phyloP scores from a whole-genome alignment of 2,888 invertebrate species.

The Fragum whitleyi region DNA sequence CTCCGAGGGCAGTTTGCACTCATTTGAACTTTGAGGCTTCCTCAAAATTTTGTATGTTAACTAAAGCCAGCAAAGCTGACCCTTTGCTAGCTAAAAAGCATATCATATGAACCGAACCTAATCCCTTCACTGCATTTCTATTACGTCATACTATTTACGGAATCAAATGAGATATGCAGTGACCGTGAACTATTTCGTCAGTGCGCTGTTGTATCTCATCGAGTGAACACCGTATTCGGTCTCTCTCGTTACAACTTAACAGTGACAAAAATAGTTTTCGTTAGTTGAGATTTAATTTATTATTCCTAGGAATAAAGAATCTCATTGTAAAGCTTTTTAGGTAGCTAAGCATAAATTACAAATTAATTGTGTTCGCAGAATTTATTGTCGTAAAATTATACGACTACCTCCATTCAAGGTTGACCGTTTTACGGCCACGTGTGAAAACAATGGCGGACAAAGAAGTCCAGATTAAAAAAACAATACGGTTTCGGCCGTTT shows the following conservation, averaged over 20 bases:
- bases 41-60: too few species aligned
- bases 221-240: slow-evolving; percentile 14
- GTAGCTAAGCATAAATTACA: slow-evolving; percentile 11
- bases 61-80: too few species aligned
- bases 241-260: slow-evolving; percentile 10
- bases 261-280: slow-evolving; percentile 17
- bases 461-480: slow-evolving; percentile 25
- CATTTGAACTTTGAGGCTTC: too few species aligned
- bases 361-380: not conserved
- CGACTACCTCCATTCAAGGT: slow-evolving; percentile 5
- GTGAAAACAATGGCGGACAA: slow-evolving; percentile 26
- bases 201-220: slow-evolving; percentile 30
- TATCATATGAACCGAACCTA: too few species aligned
- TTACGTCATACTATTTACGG: slow-evolving; percentile 36
- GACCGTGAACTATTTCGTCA: slow-evolving; percentile 28
- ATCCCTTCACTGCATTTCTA: not conserved
- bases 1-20: too few species aligned
- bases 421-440: not conserved
- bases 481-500: slow-evolving; percentile 26
- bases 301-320: slow-evolving; percentile 30
- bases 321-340: slow-evolving; percentile 15
- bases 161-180: slow-evolving; percentile 41
- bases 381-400: not conserved
- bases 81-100: too few species aligned
- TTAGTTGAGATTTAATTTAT: not conserved